Evolutionary conservation across 2,797 vertebrate species (phyloP).

Genomic region (Bucorvus abyssinicus): DNA sequence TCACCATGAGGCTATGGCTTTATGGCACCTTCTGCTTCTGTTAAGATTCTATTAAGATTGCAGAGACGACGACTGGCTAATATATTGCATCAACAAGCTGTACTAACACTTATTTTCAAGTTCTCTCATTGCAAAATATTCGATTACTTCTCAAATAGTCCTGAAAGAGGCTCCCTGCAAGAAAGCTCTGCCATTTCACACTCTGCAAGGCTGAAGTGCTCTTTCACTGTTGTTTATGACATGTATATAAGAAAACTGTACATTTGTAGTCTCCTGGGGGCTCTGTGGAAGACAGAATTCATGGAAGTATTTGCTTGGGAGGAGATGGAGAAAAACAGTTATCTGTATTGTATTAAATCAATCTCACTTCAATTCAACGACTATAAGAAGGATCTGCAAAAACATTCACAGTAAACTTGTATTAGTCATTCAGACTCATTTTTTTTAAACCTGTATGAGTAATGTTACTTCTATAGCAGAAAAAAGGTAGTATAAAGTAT

Average conservation of each 20-base stretch:
- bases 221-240: neutral
- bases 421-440: neutral
- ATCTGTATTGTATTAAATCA: neutral
- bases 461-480: neutral
- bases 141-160: neutral
- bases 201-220: neutral
- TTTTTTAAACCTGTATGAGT: neutral
- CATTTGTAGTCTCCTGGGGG: neutral
- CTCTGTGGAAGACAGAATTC: neutral
- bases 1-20: neutral
- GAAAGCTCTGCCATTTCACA: neutral
- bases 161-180: neutral
- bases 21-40: neutral
- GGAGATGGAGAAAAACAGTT: neutral
- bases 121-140: neutral
- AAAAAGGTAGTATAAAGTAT: neutral
- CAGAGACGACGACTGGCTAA: neutral
- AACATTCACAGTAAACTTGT: neutral
- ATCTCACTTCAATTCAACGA: neutral
- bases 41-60: neutral
- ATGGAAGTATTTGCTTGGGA: neutral
- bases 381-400: neutral
- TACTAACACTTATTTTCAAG: neutral
- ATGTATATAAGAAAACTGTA: neutral
- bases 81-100: neutral